Conservation (phyloP, 2,113 vertebrate species). For the Opisthocomus hoazin region DNA sequence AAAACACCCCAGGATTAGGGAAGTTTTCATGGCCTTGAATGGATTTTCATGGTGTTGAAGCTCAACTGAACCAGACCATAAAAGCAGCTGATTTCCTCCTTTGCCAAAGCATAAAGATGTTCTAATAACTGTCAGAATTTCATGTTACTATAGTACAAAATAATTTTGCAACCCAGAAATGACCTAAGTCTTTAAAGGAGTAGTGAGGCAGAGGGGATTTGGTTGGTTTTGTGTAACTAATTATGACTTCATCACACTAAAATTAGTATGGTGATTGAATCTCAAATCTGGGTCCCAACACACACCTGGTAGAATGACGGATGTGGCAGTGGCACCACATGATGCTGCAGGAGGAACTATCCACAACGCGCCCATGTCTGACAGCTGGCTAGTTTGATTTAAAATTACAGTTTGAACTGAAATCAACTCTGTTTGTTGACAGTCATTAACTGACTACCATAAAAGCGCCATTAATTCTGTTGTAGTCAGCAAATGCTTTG, state of each 20-base stretch:
- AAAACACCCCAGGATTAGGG: background rate
- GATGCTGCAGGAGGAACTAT: background rate
- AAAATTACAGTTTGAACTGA: slow-evolving; percentile 59
- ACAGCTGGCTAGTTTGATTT: slow-evolving; percentile 62
- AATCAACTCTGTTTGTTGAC: slow-evolving; percentile 54
- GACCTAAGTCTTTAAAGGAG: background rate
- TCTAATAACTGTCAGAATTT: background rate
- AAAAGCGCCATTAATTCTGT: slow-evolving; percentile 59
- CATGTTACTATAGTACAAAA: background rate
- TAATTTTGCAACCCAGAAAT: background rate
- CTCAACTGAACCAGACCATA: background rate
- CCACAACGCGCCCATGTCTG: background rate
- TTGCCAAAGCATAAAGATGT: background rate
- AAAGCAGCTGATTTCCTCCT: background rate
- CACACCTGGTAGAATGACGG: background rate
- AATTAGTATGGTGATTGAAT: background rate
- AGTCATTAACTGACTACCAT: slow-evolving; percentile 51
- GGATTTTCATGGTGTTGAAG: background rate
- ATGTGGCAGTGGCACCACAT: background rate
- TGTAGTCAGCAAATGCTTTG: slow-evolving; percentile 64
- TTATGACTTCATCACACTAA: background rate
- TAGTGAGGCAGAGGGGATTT: background rate
- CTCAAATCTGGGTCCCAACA: background rate
- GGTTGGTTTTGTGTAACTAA: background rate
- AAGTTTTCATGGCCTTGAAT: background rate